Evolutionary conservation across 2,113 vertebrate genomes (phyloP).

Genomic region (Pseudolaguvia tuberculata): DNA sequence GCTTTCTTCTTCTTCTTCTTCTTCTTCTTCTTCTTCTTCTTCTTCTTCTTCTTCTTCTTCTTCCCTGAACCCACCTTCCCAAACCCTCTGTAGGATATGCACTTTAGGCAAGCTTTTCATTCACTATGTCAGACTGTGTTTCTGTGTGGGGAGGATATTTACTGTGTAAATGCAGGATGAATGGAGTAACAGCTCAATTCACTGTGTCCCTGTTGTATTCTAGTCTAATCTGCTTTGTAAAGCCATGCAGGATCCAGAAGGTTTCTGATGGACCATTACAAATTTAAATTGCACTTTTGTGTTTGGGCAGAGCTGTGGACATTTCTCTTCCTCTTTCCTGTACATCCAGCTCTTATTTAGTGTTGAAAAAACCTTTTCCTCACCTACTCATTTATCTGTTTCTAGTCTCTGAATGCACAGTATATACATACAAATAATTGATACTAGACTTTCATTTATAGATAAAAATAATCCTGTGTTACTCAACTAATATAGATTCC

Average conservation of each 20-base stretch:
- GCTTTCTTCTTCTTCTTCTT: no score
- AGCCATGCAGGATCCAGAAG: slow-evolving; percentile 43
- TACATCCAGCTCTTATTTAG: slow-evolving; percentile 28
- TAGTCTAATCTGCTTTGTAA: slow-evolving; percentile 52
- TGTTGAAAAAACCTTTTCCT: slow-evolving; percentile 13
- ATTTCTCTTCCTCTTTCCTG: not conserved
- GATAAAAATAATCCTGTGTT: slow-evolving; percentile 27
- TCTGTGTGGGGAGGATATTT: slow-evolving; percentile 43
- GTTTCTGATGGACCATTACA: slow-evolving; percentile 44
- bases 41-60: no score
- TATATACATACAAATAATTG: slow-evolving; percentile 18
- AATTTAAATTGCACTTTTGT: slow-evolving; percentile 49
- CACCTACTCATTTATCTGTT: slow-evolving; percentile 7
- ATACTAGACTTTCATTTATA: slow-evolving; percentile 22
- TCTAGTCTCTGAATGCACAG: slow-evolving; percentile 8
- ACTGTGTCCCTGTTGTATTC: slow-evolving; percentile 39
- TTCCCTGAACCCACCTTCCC: slow-evolving; percentile 14
- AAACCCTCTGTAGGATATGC: slow-evolving; percentile 19
- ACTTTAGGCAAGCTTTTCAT: slow-evolving; percentile 28
- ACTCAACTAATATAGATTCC: slow-evolving; percentile 26
- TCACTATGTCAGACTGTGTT: slow-evolving; percentile 11
- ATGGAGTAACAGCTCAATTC: slow-evolving; percentile 51
- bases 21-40: no score
- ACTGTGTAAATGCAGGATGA: slow-evolving; percentile 28
- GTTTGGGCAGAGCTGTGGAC: slow-evolving; percentile 34